A percentile compares a stretch with the other conserved stretches of the same genome.
These are phyloP conservation scores for Labeo catla DNA, from an alignment of 2,113 vertebrate genomes.

Conservation along the genomic window DNA sequence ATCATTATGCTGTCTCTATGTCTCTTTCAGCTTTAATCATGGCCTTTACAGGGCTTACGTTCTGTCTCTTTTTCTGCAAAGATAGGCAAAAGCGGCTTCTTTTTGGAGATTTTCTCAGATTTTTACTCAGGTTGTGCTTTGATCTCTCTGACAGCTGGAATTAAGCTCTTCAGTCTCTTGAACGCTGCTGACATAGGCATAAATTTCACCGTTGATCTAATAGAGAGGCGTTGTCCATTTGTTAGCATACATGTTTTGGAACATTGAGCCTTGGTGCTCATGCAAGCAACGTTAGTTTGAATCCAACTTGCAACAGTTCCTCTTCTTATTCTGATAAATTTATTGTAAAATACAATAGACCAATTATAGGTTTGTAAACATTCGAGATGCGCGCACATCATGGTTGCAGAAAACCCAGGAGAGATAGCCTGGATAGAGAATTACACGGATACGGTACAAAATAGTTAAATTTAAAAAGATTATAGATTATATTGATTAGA, in stretches of 20 bases:
- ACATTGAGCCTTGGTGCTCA: not conserved
- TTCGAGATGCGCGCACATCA: too few relatives aligned
- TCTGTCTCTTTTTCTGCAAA: constrained; percentile 43
- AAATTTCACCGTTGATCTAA: not conserved
- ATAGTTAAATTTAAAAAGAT: too few relatives aligned
- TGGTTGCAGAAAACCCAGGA: too few relatives aligned
- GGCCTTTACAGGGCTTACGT: constrained; percentile 48
- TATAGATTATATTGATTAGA: too few relatives aligned
- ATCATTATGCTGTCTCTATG: constrained; percentile 43
- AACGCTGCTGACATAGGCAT: not conserved
- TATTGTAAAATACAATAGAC: not conserved
- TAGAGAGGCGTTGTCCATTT: not conserved
- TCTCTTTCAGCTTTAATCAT: constrained; percentile 49
- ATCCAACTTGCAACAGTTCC: not conserved
- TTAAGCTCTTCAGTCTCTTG: constrained; percentile 4
- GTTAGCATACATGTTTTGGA: not conserved
- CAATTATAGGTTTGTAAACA: too few relatives aligned
- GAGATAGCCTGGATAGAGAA: too few relatives aligned
- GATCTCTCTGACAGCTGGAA: constrained; percentile 41
- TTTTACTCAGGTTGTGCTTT: constrained; percentile 41
- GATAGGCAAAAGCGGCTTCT: constrained; percentile 34
- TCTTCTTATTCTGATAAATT: not conserved
- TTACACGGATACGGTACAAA: too few relatives aligned
- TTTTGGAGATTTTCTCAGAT: constrained; percentile 36
- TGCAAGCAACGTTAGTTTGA: not conserved